phyloP scores from a whole-genome alignment of 1,140 invertebrate genomes.

The Drosophila pallidifrons region DNA sequence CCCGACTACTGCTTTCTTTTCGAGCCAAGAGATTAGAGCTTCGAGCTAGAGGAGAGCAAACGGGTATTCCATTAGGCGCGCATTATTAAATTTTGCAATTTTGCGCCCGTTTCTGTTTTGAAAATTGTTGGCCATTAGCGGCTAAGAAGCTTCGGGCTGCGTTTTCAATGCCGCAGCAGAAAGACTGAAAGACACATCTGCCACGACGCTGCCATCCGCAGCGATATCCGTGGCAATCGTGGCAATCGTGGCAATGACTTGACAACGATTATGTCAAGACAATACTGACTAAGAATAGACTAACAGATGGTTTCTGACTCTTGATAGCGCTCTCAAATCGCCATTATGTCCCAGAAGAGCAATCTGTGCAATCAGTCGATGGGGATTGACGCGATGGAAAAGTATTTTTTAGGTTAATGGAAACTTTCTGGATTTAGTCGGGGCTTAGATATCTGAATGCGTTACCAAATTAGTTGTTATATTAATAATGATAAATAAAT shows the following conservation, averaged over 20 bases:
- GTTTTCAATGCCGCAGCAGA: constrained; percentile 34
- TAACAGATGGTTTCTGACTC: constrained; percentile 6
- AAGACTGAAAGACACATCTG: constrained; percentile 29
- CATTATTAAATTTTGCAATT: constrained; percentile 75
- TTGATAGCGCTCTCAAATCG: neutral
- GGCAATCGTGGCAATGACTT: constrained; percentile 5
- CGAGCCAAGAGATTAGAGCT: constrained; percentile 22
- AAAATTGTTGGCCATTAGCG: constrained; percentile 71
- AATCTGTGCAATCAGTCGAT: neutral
- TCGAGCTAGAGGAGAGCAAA: constrained; percentile 5
- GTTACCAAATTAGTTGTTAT: neutral
- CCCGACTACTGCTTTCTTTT: constrained; percentile 40
- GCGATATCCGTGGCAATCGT: constrained; percentile 7
- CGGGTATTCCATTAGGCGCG: constrained; percentile 58
- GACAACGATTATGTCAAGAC: constrained; percentile 38
- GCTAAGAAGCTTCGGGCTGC: constrained; percentile 50
- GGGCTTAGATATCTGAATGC: neutral
- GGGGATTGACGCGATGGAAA: neutral
- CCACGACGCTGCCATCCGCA: constrained; percentile 25
- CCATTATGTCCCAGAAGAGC: neutral
- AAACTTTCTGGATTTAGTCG: neutral
- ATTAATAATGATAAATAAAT: too few species aligned
- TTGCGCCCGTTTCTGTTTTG: constrained; percentile 44
- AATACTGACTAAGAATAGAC: constrained; percentile 24
- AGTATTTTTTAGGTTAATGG: constrained; percentile 10